Percentiles rank a stretch among this genome's conserved stretches.
Conservation (phyloP, 2,888 invertebrate genomes). For the Dryobotodes eremita region DNA sequence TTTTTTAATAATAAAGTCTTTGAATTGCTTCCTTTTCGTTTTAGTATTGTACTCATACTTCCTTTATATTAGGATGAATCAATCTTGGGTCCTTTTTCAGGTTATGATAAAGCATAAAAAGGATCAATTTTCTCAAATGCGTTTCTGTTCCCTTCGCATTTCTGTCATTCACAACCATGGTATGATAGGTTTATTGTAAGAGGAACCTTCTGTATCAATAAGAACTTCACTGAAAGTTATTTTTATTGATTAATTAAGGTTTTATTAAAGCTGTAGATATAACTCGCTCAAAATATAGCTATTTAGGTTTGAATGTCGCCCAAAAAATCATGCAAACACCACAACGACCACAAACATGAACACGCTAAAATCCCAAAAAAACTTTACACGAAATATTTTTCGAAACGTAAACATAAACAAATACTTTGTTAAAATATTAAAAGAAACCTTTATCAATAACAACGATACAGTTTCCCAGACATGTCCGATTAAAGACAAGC, state of each 20-base stretch:
- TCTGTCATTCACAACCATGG: neutral
- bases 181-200: neutral
- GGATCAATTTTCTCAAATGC: conserved; percentile 37
- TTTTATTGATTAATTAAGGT: no score
- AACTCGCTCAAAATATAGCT: neutral
- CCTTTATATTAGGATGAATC: conserved; percentile 23
- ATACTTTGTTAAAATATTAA: no score
- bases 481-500: conserved; percentile 52
- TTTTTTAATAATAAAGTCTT: conserved; percentile 46
- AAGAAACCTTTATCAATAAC: neutral
- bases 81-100: conserved; percentile 29
- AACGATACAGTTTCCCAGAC: neutral
- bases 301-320: neutral
- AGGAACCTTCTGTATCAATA: neutral
- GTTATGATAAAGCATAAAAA: conserved; percentile 43
- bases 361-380: neutral
- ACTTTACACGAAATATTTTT: neutral
- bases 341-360: neutral
- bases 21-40: conserved; percentile 24
- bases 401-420: no score
- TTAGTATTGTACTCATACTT: conserved; percentile 13
- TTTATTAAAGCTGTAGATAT: neutral
- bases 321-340: neutral
- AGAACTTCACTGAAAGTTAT: neutral
- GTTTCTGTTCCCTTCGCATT: conserved; percentile 2